A percentile compares a stretch with the other conserved stretches of the same genome.
These are phyloP conservation scores for Naso thynnoides DNA, from an alignment of 2,797 vertebrate species.

Conservation along the genomic window DNA sequence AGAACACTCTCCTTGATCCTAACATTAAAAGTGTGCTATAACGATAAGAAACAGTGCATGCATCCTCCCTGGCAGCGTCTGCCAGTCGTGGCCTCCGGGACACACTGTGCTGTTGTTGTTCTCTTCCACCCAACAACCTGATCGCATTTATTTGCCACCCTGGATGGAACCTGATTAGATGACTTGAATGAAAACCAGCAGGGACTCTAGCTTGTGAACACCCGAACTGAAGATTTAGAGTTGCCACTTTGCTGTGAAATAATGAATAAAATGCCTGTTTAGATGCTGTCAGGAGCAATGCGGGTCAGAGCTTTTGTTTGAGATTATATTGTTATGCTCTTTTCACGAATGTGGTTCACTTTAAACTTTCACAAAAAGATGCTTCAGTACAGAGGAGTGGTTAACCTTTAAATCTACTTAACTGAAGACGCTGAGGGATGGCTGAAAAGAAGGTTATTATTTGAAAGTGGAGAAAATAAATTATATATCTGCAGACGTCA, in stretches of 20 bases:
- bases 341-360: constrained; percentile 11
- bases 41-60: background rate
- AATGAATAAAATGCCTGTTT: constrained; percentile 16
- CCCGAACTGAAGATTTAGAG: background rate
- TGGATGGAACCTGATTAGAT: constrained; percentile 17
- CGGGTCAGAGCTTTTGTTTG: constrained; percentile 30
- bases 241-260: background rate
- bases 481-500: constrained; percentile 7
- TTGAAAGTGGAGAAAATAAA: background rate
- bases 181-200: constrained; percentile 2
- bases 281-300: background rate
- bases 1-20: background rate
- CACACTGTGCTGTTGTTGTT: background rate
- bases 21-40: background rate
- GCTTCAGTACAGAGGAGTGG: background rate
- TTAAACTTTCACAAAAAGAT: background rate
- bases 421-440: background rate
- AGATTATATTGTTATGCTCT: constrained; percentile 1
- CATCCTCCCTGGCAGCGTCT: background rate
- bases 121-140: background rate
- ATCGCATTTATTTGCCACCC: constrained; percentile 14
- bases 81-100: background rate
- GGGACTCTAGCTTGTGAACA: no score
- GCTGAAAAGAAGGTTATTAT: background rate
- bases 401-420: background rate